Evolutionary conservation across 53 echinoderm and acorn worm species (phyloP).

Genomic region (Pentamera pediparva): DNA sequence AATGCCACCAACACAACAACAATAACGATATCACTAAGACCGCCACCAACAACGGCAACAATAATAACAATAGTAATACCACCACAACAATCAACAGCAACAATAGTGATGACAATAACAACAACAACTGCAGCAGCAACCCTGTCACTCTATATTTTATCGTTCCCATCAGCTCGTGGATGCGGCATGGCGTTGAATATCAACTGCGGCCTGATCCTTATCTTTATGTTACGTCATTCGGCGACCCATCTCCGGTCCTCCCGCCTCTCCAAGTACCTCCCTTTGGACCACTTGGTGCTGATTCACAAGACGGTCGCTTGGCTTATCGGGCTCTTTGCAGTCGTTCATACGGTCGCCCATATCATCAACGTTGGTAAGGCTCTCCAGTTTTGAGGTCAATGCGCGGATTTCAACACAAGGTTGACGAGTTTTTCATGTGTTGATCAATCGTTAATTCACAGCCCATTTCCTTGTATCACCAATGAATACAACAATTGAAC

Average conservation of each 20-base stretch:
- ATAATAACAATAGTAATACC: too few relatives aligned
- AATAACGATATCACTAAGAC: too few relatives aligned
- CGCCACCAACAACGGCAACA: too few relatives aligned
- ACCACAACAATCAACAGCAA: too few relatives aligned
- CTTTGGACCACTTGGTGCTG: constrained; percentile 33
- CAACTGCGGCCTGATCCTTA: constrained; percentile 12
- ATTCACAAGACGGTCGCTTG: constrained; percentile 44
- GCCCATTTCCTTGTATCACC: too few relatives aligned
- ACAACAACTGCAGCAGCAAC: too few relatives aligned
- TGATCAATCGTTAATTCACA: background rate
- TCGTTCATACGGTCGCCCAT: constrained; percentile 30
- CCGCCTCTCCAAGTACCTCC: constrained; percentile 36
- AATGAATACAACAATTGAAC: too few relatives aligned
- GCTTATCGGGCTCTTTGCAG: constrained; percentile 21
- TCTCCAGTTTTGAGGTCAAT: background rate
- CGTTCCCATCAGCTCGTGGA: constrained; percentile 28
- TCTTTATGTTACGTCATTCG: constrained; percentile 52
- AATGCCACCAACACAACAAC: too few relatives aligned
- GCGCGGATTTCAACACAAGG: background rate
- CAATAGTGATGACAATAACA: too few relatives aligned
- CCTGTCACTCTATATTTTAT: background rate
- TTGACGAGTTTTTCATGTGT: background rate
- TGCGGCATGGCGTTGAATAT: constrained; percentile 40
- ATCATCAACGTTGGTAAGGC: constrained; percentile 33
- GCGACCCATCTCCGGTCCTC: constrained; percentile 37